Percentiles rank a stretch among this genome's conserved stretches.
These are phyloP conservation scores for Yponomeuta sedellus DNA, from an alignment of 2,888 invertebrate genomes.

Conservation along the genomic window DNA sequence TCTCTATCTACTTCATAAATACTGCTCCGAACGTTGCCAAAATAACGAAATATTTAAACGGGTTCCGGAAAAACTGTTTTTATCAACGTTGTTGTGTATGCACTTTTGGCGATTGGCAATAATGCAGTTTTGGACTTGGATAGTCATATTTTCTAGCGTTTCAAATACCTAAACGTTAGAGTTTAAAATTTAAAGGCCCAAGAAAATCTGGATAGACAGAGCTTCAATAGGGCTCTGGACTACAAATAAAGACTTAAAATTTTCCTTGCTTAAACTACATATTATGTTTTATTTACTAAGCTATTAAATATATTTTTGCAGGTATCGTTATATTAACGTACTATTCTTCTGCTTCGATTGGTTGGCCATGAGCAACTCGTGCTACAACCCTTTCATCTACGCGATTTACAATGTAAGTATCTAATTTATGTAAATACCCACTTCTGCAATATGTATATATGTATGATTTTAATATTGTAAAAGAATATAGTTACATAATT, in stretches of 20 bases:
- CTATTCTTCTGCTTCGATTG: constrained; percentile 92
- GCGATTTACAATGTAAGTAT: constrained; percentile 89
- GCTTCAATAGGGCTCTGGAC: no score
- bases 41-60: not conserved
- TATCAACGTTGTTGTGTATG: not conserved
- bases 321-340: constrained; percentile 88
- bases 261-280: no score
- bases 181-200: no score
- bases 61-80: not conserved
- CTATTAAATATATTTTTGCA: constrained; percentile 34
- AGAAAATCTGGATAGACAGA: no score
- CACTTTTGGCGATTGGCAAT: no score
- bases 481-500: not conserved
- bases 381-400: constrained; percentile 93
- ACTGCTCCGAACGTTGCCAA: not conserved
- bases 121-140: no score
- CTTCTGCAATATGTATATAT: not conserved
- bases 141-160: no score
- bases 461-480: not conserved
- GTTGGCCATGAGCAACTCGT: constrained; percentile 93
- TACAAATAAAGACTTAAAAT: no score
- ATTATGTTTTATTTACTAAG: not conserved
- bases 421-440: not conserved
- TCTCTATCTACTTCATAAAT: not conserved
- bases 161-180: no score